Evolutionary conservation across 2,797 vertebrate species (phyloP).

Genomic region (Chelon auratus): DNA sequence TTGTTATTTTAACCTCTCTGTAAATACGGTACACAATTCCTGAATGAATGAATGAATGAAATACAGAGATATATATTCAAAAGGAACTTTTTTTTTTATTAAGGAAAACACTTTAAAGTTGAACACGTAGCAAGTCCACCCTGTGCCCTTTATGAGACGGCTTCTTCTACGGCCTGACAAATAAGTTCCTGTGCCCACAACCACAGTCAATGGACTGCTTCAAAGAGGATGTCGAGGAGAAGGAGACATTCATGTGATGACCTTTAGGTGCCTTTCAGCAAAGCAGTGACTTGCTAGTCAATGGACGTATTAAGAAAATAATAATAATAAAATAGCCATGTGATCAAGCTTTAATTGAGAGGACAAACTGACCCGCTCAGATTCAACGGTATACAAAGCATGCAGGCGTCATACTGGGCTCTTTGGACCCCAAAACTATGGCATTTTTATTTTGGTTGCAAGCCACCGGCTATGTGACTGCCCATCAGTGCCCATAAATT

Average conservation of each 20-base stretch:
- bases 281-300: conserved; percentile 11
- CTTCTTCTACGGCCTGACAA: conserved; percentile 12
- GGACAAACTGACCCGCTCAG: conserved; percentile 1
- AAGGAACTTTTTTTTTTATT: conserved; percentile 62
- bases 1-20: conserved; percentile 80
- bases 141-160: conserved; percentile 9
- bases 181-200: conserved; percentile 8
- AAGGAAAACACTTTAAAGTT: conserved; percentile 40
- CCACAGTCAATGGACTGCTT: conserved; percentile 18
- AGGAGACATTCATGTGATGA: conserved; percentile 9
- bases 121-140: conserved; percentile 39
- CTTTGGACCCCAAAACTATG: conserved; percentile 1
- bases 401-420: background rate
- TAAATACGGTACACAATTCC: conserved; percentile 83
- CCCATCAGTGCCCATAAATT: background rate
- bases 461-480: background rate
- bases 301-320: conserved; percentile 15
- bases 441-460: background rate
- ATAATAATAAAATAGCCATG: background rate
- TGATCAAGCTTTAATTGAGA: conserved; percentile 9
- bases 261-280: conserved; percentile 38
- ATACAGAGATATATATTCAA: conserved; percentile 84
- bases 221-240: conserved; percentile 39
- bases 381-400: background rate
- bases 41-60: conserved; percentile 74